Evolutionary conservation across 2,888 invertebrate genomes (phyloP).

Genomic region (Pollenia labialis): DNA sequence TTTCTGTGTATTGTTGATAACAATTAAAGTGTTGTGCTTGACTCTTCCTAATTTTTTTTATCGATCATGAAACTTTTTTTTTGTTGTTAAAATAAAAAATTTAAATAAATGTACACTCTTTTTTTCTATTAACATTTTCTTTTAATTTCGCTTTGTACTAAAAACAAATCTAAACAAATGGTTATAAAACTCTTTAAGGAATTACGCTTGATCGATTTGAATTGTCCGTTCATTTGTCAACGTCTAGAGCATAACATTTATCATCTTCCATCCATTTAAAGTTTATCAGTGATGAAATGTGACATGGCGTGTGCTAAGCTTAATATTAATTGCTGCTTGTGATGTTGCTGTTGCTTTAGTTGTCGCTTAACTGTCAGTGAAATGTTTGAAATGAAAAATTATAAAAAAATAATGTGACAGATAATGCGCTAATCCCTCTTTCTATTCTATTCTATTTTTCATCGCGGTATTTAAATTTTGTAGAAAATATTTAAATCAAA

Average conservation of each 20-base stretch:
- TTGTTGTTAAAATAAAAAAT: not conserved
- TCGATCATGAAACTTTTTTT: too few species aligned
- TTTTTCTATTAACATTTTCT: conserved; percentile 4
- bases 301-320: conserved; percentile 45
- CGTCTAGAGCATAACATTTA: not conserved
- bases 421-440: conserved; percentile 32
- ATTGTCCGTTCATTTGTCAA: conserved; percentile 44
- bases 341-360: conserved; percentile 26
- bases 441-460: not conserved
- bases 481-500: not conserved
- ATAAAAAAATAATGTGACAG: conserved; percentile 27
- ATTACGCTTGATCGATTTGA: conserved; percentile 48
- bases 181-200: conserved; percentile 5
- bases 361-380: conserved; percentile 40
- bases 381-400: conserved; percentile 46
- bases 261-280: not conserved
- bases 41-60: too few species aligned
- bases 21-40: too few species aligned
- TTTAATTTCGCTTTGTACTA: conserved; percentile 2
- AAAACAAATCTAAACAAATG: conserved; percentile 5
- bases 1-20: too few species aligned
- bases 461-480: not conserved
- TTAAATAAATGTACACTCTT: conserved; percentile 17
- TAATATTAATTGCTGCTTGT: conserved; percentile 29
- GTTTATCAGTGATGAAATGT: conserved; percentile 36